Base-by-base conservation (phyloP, 2,888 invertebrate genomes). In the Chelonus formosanus region DNA sequence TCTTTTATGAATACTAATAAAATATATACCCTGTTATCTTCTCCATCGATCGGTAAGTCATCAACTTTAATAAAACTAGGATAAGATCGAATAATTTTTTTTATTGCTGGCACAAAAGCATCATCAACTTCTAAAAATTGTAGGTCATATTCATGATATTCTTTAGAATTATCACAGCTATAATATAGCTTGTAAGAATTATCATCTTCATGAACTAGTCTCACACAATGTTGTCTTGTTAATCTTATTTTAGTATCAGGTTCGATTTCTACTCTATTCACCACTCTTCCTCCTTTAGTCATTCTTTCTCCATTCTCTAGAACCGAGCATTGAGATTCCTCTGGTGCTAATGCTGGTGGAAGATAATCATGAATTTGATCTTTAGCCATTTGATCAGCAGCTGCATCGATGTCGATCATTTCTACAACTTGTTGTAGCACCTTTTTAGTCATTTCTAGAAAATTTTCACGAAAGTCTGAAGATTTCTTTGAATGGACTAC, bases 351-450 rank as follows among this genome's bases (percentile, higher is more conserved):
- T 40, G 90, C 87, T 0, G 98, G 98, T 0, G 98, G 98, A 63
- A 98, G 85, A 3, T 94, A 93, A 83, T 94, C 94, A 76, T 93
- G 91, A 80, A 96, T 91, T 78, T 91, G 95, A 72, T 90, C 89
- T 76, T 92, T 93, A 3, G 92, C 93, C 87, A 97, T 87, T 84
- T 92, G 90, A 84, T 98, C 98, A 3, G 93, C 93, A 10, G 93
- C 94, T 45, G 89, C 87, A 83, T 98, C 94, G 20, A 85, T 73
- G 7, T 88, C 86, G 3, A 86, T 81, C 67, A 85, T 78, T 6
- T 81, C 74, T 32, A 85, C 69, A 65, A 87, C 52, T 58, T 80
- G 82, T 3, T 71, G 74, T 70, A 87, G 76, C 61, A 87, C 36
- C 32, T 71, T 63, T 59, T 71, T 74, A 0, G 74, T 72, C 4